phyloP scores from a whole-genome alignment of 1,140 invertebrate genomes.

The Samia ricini region DNA sequence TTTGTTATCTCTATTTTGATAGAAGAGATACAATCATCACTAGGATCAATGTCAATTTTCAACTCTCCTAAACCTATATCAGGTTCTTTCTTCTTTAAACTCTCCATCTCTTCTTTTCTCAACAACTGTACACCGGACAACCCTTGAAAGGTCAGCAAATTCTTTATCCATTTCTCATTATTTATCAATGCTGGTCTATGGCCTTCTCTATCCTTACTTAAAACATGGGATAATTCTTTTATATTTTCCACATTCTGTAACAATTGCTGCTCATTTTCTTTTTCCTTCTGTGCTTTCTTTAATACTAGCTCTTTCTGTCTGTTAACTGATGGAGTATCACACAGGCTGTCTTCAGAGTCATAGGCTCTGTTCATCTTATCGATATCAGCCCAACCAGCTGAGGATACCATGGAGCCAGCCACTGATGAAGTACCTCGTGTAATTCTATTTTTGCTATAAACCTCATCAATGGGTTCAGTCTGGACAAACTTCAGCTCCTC shows the following conservation, averaged over 20 bases:
- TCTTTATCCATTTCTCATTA: conserved; percentile 51
- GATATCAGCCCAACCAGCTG: conserved; percentile 43
- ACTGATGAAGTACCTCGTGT: conserved; percentile 12
- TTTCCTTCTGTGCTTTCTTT: conserved; percentile 6
- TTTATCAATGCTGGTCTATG: conserved; percentile 22
- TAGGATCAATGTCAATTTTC: conserved; percentile 48
- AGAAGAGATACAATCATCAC: conserved; percentile 9
- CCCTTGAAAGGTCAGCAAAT: conserved; percentile 39
- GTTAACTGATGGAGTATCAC: conserved; percentile 11
- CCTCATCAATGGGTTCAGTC: conserved; percentile 32
- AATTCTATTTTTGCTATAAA: conserved; percentile 20
- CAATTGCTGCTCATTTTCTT: conserved; percentile 26
- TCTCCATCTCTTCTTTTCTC: conserved; percentile 38
- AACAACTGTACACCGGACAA: conserved; percentile 34
- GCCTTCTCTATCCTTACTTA: conserved; percentile 18
- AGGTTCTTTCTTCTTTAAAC: conserved; percentile 22
- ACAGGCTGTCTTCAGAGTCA: conserved; percentile 38
- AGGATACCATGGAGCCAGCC: conserved; percentile 25
- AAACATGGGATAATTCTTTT: conserved; percentile 31
- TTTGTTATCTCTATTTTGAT: conserved; percentile 26
- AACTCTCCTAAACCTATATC: conserved; percentile 30
- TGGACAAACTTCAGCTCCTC: conserved; percentile 44
- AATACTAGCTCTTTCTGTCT: conserved; percentile 8
- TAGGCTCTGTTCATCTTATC: conserved; percentile 39
- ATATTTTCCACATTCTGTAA: conserved; percentile 36